phyloP scores from a whole-genome alignment of 2,888 invertebrate genomes.

The Euspilapteryx auroguttella region DNA sequence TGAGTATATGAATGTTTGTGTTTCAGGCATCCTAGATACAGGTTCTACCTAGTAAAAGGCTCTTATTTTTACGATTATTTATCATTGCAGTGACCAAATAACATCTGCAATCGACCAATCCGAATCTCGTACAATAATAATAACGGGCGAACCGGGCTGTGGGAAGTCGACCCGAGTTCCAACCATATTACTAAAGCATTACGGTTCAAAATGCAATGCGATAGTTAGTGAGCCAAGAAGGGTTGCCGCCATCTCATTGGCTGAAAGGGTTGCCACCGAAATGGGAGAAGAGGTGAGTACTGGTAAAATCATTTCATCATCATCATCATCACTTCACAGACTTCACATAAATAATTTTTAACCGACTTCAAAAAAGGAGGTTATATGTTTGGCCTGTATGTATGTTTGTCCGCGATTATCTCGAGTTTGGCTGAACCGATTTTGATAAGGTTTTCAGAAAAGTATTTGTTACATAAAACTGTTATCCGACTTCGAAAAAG shows the following conservation, averaged over 20 bases:
- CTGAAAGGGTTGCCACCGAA: slow-evolving; percentile 66
- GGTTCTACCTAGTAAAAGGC: too few relatives aligned
- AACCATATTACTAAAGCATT: slow-evolving; percentile 42
- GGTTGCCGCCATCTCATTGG: slow-evolving; percentile 69
- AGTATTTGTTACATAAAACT: not conserved
- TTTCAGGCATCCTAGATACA: too few relatives aligned
- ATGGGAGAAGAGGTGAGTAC: slow-evolving; percentile 56
- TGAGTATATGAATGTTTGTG: too few relatives aligned
- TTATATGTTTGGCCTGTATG: too few relatives aligned
- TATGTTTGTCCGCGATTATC: too few relatives aligned
- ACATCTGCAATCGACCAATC: too few relatives aligned
- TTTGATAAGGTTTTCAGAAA: too few relatives aligned
- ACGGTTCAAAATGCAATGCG: slow-evolving; percentile 51
- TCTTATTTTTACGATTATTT: too few relatives aligned
- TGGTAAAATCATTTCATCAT: not conserved
- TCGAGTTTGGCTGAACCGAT: too few relatives aligned
- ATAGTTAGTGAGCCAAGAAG: slow-evolving; percentile 69
- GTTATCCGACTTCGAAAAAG: not conserved
- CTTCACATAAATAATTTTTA: not conserved
- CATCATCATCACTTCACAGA: not conserved
- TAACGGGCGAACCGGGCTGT: slow-evolving; percentile 73
- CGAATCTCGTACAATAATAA: slow-evolving; percentile 59
- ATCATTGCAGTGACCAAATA: slow-evolving; percentile 32
- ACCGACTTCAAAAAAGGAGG: too few relatives aligned
- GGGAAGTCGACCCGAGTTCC: slow-evolving; percentile 76